Evolutionary conservation across 2,888 invertebrate species (phyloP).

Genomic region (Gari tellinella): DNA sequence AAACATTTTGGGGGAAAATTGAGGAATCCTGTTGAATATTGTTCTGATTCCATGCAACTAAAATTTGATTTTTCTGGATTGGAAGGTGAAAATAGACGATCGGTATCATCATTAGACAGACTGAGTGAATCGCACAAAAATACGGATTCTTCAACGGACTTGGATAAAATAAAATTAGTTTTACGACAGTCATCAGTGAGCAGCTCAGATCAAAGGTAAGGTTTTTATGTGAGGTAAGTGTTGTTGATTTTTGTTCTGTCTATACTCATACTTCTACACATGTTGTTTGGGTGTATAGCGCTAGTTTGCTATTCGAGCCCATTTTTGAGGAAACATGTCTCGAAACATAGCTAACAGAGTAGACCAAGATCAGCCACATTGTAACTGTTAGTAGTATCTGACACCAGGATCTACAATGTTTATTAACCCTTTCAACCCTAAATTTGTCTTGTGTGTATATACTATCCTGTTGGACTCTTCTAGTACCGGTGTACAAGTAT

Average conservation of each 20-base stretch:
- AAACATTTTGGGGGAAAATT: conserved; percentile 33
- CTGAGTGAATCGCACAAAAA: conserved; percentile 46
- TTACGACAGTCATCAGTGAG: conserved; percentile 39
- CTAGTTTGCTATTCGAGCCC: too few species aligned
- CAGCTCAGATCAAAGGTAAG: conserved; percentile 57
- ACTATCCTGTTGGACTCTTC: too few species aligned
- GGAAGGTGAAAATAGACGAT: conserved; percentile 58
- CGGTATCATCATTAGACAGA: conserved; percentile 51
- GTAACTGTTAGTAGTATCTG: too few species aligned
- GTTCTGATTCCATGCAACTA: conserved; percentile 69
- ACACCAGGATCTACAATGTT: too few species aligned
- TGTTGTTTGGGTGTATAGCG: too few species aligned
- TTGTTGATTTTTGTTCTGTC: conserved; percentile 2
- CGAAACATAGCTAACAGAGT: too few species aligned
- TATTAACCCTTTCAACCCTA: too few species aligned
- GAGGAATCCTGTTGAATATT: conserved; percentile 52
- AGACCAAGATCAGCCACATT: too few species aligned
- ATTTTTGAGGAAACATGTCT: too few species aligned
- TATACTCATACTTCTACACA: too few species aligned
- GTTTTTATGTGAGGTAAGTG: conserved; percentile 44
- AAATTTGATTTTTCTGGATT: conserved; percentile 73
- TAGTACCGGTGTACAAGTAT: too few species aligned
- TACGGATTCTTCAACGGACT: conserved; percentile 50
- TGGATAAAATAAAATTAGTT: conserved; percentile 59
- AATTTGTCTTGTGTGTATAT: too few species aligned